Conservation (phyloP, 2,797 vertebrate genomes). For the Acrossocheilus fasciatus region DNA sequence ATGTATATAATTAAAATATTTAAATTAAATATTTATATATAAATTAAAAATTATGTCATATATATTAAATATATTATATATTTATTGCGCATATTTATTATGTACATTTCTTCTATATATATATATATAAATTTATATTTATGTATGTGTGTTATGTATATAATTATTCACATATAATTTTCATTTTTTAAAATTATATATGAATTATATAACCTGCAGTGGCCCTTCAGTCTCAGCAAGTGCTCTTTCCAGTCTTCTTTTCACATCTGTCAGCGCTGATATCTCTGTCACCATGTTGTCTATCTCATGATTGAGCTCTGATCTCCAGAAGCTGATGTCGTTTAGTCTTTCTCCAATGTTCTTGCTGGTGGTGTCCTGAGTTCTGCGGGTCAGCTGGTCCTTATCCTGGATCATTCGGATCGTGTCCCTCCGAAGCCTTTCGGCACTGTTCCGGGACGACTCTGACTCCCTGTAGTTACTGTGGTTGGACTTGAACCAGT, state of each 20-base stretch:
- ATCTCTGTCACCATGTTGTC: slow-evolving; percentile 93
- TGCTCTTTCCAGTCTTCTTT: slow-evolving; percentile 88
- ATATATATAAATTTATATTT: neutral
- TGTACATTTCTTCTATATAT: neutral
- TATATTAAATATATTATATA: too few species aligned
- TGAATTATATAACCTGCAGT: slow-evolving; percentile 83
- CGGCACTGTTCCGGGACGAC: slow-evolving; percentile 83
- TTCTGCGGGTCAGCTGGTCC: slow-evolving; percentile 85
- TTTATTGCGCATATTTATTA: neutral
- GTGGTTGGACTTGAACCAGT: slow-evolving; percentile 91
- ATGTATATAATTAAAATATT: too few species aligned
- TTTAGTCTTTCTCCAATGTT: slow-evolving; percentile 88
- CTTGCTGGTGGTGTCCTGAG: slow-evolving; percentile 84
- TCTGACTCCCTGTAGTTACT: slow-evolving; percentile 89
- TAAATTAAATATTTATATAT: too few species aligned
- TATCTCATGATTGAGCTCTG: slow-evolving; percentile 90
- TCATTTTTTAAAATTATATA: neutral
- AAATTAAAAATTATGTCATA: neutral
- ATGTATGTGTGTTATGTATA: neutral
- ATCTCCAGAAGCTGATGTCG: slow-evolving; percentile 92
- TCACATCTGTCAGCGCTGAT: slow-evolving; percentile 82
- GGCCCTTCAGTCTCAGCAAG: slow-evolving; percentile 87
- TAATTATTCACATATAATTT: neutral
- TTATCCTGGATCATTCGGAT: slow-evolving; percentile 88
- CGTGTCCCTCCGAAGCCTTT: slow-evolving; percentile 87